These are phyloP conservation scores for Chaetodon trifasciatus DNA, from an alignment of 2,797 vertebrate genomes.

Conservation along the genomic window DNA sequence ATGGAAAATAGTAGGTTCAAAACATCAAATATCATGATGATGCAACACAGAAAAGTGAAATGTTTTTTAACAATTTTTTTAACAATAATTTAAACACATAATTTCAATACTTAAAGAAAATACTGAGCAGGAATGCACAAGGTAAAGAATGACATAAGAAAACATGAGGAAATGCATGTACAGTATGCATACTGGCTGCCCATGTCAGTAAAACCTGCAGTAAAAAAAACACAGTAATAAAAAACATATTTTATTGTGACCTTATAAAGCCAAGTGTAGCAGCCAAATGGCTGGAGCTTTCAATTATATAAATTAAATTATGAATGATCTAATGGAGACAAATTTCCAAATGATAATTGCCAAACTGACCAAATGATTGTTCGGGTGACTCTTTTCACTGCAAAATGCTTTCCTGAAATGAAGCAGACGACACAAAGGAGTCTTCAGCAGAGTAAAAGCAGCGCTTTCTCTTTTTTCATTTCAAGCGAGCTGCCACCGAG, in stretches of 20 bases:
- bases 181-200: constrained; percentile 1
- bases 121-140: not conserved
- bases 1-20: not conserved
- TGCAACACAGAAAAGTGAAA: not conserved
- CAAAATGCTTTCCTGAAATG: constrained; percentile 35
- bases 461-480: constrained; percentile 51
- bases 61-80: too few species aligned
- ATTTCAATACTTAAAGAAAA: not conserved
- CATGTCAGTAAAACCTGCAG: constrained; percentile 11
- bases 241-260: constrained; percentile 44
- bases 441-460: constrained; percentile 36
- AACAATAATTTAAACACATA: too few species aligned
- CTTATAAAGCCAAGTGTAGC: constrained; percentile 34
- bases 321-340: constrained; percentile 46
- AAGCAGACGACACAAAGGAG: constrained; percentile 52
- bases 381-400: constrained; percentile 20
- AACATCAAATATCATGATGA: not conserved
- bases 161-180: not conserved
- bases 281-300: constrained; percentile 35
- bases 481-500: constrained; percentile 61
- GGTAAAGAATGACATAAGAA: not conserved
- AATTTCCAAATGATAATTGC: constrained; percentile 35
- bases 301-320: constrained; percentile 41
- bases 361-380: constrained; percentile 41
- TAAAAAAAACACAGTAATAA: constrained; percentile 23